Conservation (phyloP, 2,888 invertebrate species). For the Cheilosia grossa region DNA sequence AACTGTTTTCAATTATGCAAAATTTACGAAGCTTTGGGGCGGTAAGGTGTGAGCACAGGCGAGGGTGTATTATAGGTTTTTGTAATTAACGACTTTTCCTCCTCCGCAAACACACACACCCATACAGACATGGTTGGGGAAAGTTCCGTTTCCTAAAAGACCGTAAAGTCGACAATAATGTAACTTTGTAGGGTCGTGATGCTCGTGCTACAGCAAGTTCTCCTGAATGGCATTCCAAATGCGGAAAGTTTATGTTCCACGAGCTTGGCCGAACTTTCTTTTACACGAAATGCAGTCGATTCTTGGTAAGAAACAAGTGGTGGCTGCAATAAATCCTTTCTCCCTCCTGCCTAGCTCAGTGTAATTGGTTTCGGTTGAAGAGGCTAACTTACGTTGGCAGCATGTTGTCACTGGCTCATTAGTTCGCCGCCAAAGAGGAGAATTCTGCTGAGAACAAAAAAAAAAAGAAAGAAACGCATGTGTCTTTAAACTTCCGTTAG, state of each 20-base stretch:
- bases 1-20: conserved; percentile 61
- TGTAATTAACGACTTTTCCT: conserved; percentile 49
- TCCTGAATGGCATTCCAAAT: conserved; percentile 14
- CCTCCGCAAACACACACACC: neutral
- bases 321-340: conserved; percentile 32
- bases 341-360: conserved; percentile 19
- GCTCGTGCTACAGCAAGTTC: conserved; percentile 21
- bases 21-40: conserved; percentile 23
- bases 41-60: neutral
- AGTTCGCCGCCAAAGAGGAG: conserved; percentile 14
- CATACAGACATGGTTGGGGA: neutral
- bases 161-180: conserved; percentile 23
- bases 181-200: conserved; percentile 6
- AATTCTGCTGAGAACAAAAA: neutral
- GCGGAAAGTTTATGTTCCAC: conserved; percentile 27
- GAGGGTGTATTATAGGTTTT: conserved; percentile 44
- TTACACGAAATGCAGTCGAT: conserved; percentile 22
- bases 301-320: conserved; percentile 11
- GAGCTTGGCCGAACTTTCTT: conserved; percentile 23
- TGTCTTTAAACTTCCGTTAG: conserved; percentile 29
- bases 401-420: conserved; percentile 47
- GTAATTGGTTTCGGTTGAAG: conserved; percentile 34
- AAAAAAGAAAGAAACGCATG: neutral
- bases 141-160: conserved; percentile 19
- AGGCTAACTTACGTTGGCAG: conserved; percentile 47